These are phyloP conservation scores for Chaetura pelagica DNA, from an alignment of 2,113 vertebrate species.

Conservation along the genomic window DNA sequence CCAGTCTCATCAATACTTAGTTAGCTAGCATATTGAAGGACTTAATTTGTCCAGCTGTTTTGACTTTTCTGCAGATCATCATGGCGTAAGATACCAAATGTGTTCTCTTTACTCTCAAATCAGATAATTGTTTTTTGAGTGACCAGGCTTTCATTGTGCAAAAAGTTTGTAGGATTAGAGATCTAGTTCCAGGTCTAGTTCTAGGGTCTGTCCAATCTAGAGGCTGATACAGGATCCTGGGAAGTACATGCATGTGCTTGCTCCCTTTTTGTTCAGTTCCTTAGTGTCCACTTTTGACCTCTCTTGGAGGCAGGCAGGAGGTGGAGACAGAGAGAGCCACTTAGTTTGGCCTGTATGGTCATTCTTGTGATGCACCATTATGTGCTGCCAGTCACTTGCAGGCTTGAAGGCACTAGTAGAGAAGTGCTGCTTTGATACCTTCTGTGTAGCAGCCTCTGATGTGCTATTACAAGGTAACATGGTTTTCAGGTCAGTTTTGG, in stretches of 20 bases:
- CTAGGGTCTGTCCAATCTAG: background rate
- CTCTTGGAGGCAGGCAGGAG: background rate
- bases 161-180: background rate
- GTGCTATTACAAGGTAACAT: background rate
- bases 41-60: background rate
- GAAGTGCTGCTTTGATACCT: background rate
- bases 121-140: background rate
- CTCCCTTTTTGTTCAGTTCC: background rate
- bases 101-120: background rate
- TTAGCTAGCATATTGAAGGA: background rate
- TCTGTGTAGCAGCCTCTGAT: background rate
- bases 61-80: background rate
- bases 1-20: background rate
- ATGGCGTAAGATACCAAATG: background rate
- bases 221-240: background rate
- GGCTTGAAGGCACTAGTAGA: background rate
- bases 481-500: background rate
- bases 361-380: background rate
- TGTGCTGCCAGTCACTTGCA: background rate
- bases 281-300: background rate
- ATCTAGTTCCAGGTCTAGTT: background rate
- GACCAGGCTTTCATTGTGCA: background rate
- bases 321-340: background rate
- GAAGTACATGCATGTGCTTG: background rate
- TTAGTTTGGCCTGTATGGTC: background rate